Evolutionary conservation across 2,797 vertebrate species (phyloP).

Genomic region (Caiman crocodilus): DNA sequence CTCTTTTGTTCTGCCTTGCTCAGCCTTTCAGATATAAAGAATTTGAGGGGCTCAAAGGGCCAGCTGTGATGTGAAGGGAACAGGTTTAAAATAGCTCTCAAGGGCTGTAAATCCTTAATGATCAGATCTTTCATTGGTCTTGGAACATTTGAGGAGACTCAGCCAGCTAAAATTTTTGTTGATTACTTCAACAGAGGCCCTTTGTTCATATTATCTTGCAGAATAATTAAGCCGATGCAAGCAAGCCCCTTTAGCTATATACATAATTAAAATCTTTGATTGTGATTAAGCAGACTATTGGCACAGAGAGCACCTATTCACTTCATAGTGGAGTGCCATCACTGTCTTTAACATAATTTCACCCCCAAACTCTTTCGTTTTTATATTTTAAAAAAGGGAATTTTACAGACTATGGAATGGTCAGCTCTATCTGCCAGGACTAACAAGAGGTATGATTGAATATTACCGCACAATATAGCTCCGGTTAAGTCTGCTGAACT

Average conservation of each 20-base stretch:
- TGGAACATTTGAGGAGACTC: slow-evolving; percentile 73
- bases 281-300: slow-evolving; percentile 44
- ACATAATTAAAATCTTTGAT: slow-evolving; percentile 76
- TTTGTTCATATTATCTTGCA: slow-evolving; percentile 80
- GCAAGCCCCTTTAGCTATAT: slow-evolving; percentile 57
- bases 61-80: slow-evolving; percentile 75
- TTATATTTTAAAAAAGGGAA: slow-evolving; percentile 9
- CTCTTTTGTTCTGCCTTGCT: slow-evolving; percentile 72
- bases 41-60: slow-evolving; percentile 67
- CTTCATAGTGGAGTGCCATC: slow-evolving; percentile 3
- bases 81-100: slow-evolving; percentile 77
- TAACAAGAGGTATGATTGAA: background rate
- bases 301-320: slow-evolving; percentile 51
- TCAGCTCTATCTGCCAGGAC: background rate
- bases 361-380: background rate
- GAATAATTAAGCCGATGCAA: slow-evolving; percentile 77
- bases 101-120: slow-evolving; percentile 78
- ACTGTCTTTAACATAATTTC: slow-evolving; percentile 19
- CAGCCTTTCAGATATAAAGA: slow-evolving; percentile 72
- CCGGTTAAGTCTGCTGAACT: background rate
- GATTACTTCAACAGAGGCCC: slow-evolving; percentile 76
- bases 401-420: background rate
- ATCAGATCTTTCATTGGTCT: slow-evolving; percentile 75
- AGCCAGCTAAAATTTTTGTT: slow-evolving; percentile 71
- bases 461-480: background rate